Conservation (phyloP, 2,888 invertebrate genomes). For the Adineta ricciae region DNA sequence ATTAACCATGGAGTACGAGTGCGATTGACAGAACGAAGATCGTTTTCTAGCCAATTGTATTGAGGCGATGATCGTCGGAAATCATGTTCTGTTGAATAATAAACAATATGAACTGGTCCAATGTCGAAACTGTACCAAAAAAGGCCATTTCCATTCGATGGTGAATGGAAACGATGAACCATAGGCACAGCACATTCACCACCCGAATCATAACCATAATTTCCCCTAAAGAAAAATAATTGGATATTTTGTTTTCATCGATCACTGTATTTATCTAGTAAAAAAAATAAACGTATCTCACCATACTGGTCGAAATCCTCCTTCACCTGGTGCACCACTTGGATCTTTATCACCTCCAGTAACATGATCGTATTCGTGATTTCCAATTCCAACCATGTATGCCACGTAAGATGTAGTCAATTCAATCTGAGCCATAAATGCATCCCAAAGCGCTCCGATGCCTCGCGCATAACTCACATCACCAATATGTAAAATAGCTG, state of each 20-base stretch:
- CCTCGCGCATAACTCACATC: neutral
- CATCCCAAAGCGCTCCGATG: neutral
- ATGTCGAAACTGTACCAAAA: constrained; percentile 61
- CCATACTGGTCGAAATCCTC: neutral
- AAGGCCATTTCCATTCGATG: neutral
- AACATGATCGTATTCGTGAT: constrained; percentile 15
- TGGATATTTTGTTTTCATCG: too few species aligned
- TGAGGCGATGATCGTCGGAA: constrained; percentile 56
- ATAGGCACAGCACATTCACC: neutral
- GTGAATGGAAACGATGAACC: neutral
- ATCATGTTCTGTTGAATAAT: constrained; percentile 79
- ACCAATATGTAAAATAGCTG: neutral
- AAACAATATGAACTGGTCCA: constrained; percentile 64
- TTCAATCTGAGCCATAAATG: neutral
- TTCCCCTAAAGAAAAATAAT: neutral
- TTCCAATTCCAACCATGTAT: neutral
- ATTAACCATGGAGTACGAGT: constrained; percentile 41
- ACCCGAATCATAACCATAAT: neutral
- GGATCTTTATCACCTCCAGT: neutral
- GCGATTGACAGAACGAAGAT: constrained; percentile 55
- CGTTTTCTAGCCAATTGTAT: constrained; percentile 69
- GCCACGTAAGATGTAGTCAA: neutral
- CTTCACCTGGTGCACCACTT: neutral
- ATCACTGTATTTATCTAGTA: too few species aligned
- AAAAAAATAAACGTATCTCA: neutral